Base-by-base conservation (phyloP, 2,888 invertebrate genomes). In the Tryphoninae sp. region DNA sequence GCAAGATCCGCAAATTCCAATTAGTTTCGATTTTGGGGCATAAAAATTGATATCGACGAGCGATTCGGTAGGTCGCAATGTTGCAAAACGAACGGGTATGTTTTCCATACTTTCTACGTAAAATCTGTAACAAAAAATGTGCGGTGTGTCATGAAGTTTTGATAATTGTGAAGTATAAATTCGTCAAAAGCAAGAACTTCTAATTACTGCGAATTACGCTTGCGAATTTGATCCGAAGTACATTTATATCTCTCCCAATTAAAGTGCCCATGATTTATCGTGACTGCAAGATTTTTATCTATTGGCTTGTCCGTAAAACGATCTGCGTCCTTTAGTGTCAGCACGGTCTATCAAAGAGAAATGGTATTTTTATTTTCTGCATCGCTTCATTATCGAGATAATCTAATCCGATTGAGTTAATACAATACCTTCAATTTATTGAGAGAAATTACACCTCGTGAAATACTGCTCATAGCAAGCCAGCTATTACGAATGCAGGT, bases 1-100 rank as follows among this genome's bases (percentile, higher is more conserved):
- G 11, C 94, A 93, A n/a, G 90, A 86, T 1, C 94, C 94, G 87
- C 93, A 94, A 53, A 94, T 90, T 9, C 94, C 94, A 65, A 94
- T 88, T 61, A 94, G 89, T 76, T 92, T 91, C 9, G 88, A 89
- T 82, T 89, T 89, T 3, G 89, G 87, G 0, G 87, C 89, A 68
- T 85, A 88, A 77, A 90, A 90, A 83, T 90, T 89, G 1, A 90
- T 88, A 33, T 89, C 87, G 19, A 83, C 83, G 16, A 78, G 23
- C 45, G 74, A 82, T 64, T 85, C 84, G 8, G 78, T 75, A 2
- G 78, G 42, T 33, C 77, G 67, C 3, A 59, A 23, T 42, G 69
- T 69, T 11, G 74, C 68, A 26, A 85, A 79, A 40, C 84, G 82
- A 2, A 81, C 68, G 6, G 83, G 64, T 45, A 79, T 74, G 8